phyloP scores from a whole-genome alignment of 2,888 invertebrate species.

The Dolichomitus sp. region DNA sequence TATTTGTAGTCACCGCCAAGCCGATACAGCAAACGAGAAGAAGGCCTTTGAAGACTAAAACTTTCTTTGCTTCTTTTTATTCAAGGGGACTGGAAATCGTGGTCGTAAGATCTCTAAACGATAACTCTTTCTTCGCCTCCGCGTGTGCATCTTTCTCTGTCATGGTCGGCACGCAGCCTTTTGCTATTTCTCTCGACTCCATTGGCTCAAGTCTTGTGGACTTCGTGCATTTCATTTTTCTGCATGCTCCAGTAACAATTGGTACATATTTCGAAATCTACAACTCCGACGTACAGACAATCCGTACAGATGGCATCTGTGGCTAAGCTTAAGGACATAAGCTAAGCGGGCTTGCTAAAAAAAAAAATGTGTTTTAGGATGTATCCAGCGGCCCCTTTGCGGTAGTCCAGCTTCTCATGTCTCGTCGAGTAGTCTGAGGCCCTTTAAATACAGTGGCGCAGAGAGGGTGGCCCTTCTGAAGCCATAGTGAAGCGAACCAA shows the following conservation, averaged over 20 bases:
- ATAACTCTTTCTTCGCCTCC: conserved; percentile 51
- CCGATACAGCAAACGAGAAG: conserved; percentile 35
- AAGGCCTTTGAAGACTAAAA: conserved; percentile 6
- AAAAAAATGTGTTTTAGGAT: background rate
- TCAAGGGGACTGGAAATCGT: conserved; percentile 31
- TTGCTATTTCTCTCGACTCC: conserved; percentile 18
- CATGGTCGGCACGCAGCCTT: conserved; percentile 26
- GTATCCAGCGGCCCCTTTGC: background rate
- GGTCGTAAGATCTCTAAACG: conserved; percentile 41
- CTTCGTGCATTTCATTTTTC: conserved; percentile 20
- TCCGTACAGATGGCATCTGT: conserved; percentile 42
- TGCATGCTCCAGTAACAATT: conserved; percentile 47
- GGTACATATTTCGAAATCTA: conserved; percentile 49
- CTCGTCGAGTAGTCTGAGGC: conserved; percentile 19
- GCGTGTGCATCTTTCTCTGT: conserved; percentile 22
- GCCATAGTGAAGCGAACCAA: conserved; percentile 57
- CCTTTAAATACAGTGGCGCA: conserved; percentile 56
- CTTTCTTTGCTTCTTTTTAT: conserved; percentile 36
- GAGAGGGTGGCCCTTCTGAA: conserved; percentile 51
- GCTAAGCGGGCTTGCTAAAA: conserved; percentile 24
- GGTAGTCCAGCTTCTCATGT: background rate
- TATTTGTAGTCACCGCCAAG: conserved; percentile 78
- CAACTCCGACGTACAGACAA: conserved; percentile 36
- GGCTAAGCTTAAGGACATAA: conserved; percentile 9
- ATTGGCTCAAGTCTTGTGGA: conserved; percentile 19